A percentile compares a stretch with the other conserved stretches of the same genome.
Evolutionary conservation across 2,113 vertebrate genomes (phyloP).

Genomic region (Dipodomys ordii): DNA sequence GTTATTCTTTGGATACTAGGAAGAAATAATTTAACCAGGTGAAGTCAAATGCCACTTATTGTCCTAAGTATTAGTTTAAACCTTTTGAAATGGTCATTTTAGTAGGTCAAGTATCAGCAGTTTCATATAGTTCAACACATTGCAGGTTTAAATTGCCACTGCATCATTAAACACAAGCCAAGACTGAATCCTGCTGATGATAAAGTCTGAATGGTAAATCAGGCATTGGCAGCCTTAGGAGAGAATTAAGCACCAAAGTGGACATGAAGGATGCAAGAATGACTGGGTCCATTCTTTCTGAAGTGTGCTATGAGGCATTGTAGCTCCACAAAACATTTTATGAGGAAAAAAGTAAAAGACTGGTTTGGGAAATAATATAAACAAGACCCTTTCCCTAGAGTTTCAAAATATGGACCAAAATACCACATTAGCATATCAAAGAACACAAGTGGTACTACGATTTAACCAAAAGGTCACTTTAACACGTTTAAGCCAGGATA

Average conservation of each 20-base stretch:
- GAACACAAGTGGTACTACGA: not conserved
- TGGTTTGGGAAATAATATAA: not conserved
- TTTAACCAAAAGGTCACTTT: not conserved
- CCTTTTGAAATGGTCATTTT: conserved; percentile 5
- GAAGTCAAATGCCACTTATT: not conserved
- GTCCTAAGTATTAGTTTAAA: not conserved
- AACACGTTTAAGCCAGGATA: not conserved
- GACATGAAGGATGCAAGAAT: not conserved
- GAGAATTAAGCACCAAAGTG: not conserved
- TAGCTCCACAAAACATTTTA: not conserved
- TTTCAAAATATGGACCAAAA: not conserved
- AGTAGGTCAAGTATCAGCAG: not conserved
- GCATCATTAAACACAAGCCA: conserved; percentile 22
- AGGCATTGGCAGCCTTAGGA: not conserved
- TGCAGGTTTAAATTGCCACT: not conserved
- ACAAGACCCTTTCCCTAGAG: not conserved
- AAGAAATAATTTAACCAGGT: not conserved
- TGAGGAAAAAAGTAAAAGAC: not conserved
- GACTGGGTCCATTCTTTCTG: not conserved
- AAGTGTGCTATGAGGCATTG: not conserved
- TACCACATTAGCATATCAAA: not conserved
- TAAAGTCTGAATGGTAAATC: not conserved
- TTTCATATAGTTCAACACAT: not conserved
- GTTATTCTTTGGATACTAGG: not conserved
- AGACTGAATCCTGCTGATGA: not conserved